Base-by-base conservation (phyloP, 2,888 invertebrate genomes). In the Chymomyza amoena region DNA sequence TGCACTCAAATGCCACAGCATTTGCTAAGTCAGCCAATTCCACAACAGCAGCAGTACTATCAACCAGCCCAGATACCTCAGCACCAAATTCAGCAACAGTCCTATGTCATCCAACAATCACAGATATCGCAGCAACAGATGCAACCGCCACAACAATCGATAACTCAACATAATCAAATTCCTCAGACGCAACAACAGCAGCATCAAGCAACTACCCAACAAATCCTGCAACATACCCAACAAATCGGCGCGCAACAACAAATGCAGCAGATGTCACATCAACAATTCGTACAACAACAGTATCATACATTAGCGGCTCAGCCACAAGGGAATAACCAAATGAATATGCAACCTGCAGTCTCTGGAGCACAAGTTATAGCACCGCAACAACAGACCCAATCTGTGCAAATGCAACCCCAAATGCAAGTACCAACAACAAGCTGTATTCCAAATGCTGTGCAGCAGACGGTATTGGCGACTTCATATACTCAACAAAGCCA, bases 241-340 rank as follows among this genome's bases (percentile, higher is more conserved):
- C 78, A 92, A 51, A 73, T 92, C 64, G 92, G 92, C 66, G 90
- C 92, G 84, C 92, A 92, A 1, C 93, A 93, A 0, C 93, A 93
- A 73, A 93, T 93, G 91, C 72, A 93, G 59, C 93, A 93, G 69
- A 93, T 93, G 78, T 93, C 92, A 78, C 89, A 88, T 0, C 93
- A 93, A 67, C 93, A 93, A 78, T 93, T 93, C 77, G 84, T 92
- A 54, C 92, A 93, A 15, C 93, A 93, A 68, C 92, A 57, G 18
- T 54, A 54, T 54, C 54, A 86, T 66, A 16, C 76, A 16, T 57
- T 86, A 61, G 15, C 84, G 7, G 57, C 67, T 18, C 20, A 10
- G 18, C 54, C 10, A 54, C 54, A 13, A 54, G 54, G n/a, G 16
- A 54, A 18, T 54, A 16, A 92, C 16, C 93, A 93, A 72, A 93